Base-by-base conservation (phyloP, 1,140 invertebrate genomes). In the Rhynchophorus ferrugineus region DNA sequence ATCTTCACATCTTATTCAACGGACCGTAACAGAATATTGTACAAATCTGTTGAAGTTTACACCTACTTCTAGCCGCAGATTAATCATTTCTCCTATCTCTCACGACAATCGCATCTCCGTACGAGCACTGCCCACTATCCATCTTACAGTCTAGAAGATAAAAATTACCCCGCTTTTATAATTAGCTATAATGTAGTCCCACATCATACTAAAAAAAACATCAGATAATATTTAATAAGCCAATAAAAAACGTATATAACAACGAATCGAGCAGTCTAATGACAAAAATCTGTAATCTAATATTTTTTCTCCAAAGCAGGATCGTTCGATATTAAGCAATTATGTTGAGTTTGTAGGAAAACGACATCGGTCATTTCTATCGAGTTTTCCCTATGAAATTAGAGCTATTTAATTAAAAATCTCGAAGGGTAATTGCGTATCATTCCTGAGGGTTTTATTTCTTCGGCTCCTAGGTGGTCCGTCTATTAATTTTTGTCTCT, bases 21-120 rank as follows among this genome's bases (percentile, higher is more conserved):
- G 33, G 46, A 42, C 42, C 53, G 53, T 49, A 33, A 36, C n/a
- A 44, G 21, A 22, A 17, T 19, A 35, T 18, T 13, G 22, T 49
- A 51, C 46, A 56, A 41, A 56, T 56, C 54, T 56, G 54, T 56
- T 56, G 51, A 34, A 39, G 29, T 51, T 56, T 50, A 56, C 54
- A 56, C 54, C 54, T 56, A 46, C 36, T 39, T 42, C 54, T 37
- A 22, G 21, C 37, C 36, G 41, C 7, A 19, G 17, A 38, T 38
- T 38, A 38, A 51, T 56, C 43, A 51, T 50, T 24, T 44, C 34
- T 19, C 42, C 48, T 49, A 49, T 49, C 54, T 42, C 44, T 6
- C 5, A 14, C 5, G 13, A 38, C 37, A 38, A 56, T 56, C 54
- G 47, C 17, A 18, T 33, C 44, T 49, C 18, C 43, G 18, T 11